Percentiles rank a stretch among this genome's conserved stretches.
These are phyloP conservation scores for Accipiter cooperii DNA, from an alignment of 2,113 vertebrate species.

Conservation along the genomic window DNA sequence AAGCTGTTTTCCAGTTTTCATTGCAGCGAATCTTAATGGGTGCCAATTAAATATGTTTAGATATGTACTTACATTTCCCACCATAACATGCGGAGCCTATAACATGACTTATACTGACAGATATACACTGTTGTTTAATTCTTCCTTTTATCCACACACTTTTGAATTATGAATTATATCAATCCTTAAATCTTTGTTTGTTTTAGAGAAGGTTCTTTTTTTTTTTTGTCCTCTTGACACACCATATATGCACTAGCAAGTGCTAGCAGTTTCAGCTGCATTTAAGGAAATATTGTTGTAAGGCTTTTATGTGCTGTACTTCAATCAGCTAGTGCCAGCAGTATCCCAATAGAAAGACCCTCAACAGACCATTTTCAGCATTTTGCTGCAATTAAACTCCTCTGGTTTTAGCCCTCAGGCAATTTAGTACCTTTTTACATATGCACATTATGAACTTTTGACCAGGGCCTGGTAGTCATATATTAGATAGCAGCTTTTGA, in stretches of 20 bases:
- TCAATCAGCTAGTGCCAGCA: conserved; percentile 78
- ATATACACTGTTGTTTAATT: conserved; percentile 51
- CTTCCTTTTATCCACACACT: conserved; percentile 41
- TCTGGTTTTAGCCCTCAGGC: conserved; percentile 93
- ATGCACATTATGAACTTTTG: conserved; percentile 99
- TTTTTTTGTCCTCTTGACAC: conserved; percentile 54
- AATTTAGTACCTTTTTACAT: conserved; percentile 98
- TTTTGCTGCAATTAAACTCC: conserved; percentile 99
- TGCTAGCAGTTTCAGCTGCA: conserved; percentile 63
- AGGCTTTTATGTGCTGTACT: conserved; percentile 77
- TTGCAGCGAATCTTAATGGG: background rate
- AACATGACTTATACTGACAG: conserved; percentile 7
- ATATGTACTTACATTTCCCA: background rate
- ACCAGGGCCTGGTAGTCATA: conserved; percentile 88
- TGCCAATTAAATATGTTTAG: background rate
- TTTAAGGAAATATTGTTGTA: conserved; percentile 81
- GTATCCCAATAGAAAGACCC: conserved; percentile 79
- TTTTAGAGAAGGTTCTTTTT: conserved; percentile 59
- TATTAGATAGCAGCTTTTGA: conserved; percentile 84
- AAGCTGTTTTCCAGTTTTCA: background rate
- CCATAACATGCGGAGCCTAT: background rate
- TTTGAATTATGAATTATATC: conserved; percentile 64
- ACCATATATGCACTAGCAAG: conserved; percentile 66
- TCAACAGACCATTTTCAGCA: conserved; percentile 86
- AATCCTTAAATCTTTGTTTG: conserved; percentile 73